Evolutionary conservation across 2,888 invertebrate species (phyloP), one percentile per base, ranked within the genome.

Genomic region (Drosophila pseudotalamancana): DNA sequence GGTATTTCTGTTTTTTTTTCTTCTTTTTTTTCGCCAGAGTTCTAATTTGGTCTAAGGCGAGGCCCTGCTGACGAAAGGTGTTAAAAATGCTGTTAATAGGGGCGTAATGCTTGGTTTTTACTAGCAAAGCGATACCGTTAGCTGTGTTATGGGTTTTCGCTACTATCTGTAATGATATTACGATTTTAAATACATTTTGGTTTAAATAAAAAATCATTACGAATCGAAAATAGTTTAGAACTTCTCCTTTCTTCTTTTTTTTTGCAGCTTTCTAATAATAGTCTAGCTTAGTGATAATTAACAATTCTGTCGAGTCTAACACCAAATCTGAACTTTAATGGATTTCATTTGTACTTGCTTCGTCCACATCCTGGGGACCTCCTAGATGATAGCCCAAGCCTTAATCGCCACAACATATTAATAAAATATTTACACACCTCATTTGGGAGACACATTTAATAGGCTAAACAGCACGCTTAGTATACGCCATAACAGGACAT

Each of bases 391-490:
- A 43, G 29, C 18, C 12, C 25, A 6, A 40, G 9, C 9, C 42
- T n/a, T 74, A 82, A 85, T 74, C 48, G 27, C 42, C 62, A 64
- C 55, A 54, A 67, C 63, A 56, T 35, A 54, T 59, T 72, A 49
- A 60, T 60, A 57, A 68, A 86, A 86, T 81, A 81, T 86, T 88
- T 72, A 88, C 51, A 83, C 69, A 88, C 77, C 55, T 19, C 60
- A 46, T 83, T 86, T 69, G 67, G 83, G 63, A 64, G 83, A 86
- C 62, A 75, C 87, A 42, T 86, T 79, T 88, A 81, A 81, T 79
- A 76, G 88, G 88, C 87, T 82, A 83, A 82, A 76, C 81, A 88
- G 59, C 45, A 56, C 53, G 66, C 57, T 79, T 75, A 85, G 57
- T 49, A 12, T 9, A 12, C 6, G 12, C 12, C 27, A 14, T 9